Conservation (phyloP, 2,888 invertebrate species). For the Dasypogon diadema region DNA sequence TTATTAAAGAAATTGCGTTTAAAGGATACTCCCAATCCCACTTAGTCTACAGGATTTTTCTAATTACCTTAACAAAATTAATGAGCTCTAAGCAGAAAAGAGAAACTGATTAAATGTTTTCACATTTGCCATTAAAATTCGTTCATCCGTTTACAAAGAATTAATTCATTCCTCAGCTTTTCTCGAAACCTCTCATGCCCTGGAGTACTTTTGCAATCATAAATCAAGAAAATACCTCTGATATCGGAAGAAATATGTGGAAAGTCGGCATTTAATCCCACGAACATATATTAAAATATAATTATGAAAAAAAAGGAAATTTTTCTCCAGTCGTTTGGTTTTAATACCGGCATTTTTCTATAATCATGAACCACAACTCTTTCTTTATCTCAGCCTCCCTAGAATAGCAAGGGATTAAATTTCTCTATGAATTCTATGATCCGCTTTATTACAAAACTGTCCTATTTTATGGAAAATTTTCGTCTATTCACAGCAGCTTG, state of each 20-base stretch:
- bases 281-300: no score
- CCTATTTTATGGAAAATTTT: background rate
- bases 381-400: no score
- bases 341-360: background rate
- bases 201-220: background rate
- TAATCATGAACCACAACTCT: no score
- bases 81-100: background rate
- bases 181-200: background rate
- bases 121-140: background rate
- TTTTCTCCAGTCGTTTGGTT: background rate
- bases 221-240: background rate
- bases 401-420: background rate
- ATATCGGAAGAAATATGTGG: background rate
- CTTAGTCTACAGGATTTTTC: no score
- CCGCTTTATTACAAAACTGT: background rate
- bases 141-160: background rate
- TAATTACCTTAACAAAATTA: background rate
- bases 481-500: background rate
- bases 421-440: background rate
- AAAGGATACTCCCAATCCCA: no score
- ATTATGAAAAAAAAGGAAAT: background rate
- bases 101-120: conserved; percentile 33
- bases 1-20: no score
- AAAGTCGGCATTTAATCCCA: no score
- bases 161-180: background rate